phyloP scores from a whole-genome alignment of 2,888 invertebrate species.

The Eustalomyia histrio region DNA sequence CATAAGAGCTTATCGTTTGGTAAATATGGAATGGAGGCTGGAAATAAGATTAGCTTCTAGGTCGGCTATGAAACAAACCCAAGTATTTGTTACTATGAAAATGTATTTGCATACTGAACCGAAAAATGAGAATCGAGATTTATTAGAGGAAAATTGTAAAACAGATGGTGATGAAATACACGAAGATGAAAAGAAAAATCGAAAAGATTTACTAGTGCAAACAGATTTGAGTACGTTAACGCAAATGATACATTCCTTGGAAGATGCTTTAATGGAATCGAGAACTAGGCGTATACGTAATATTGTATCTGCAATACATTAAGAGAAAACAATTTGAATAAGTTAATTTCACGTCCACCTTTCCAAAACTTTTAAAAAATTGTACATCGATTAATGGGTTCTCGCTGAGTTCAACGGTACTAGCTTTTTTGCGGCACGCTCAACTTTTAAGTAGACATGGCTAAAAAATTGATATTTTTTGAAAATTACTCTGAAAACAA shows the following conservation, averaged over 20 bases:
- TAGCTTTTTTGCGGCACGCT: too few relatives aligned
- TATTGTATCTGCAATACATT: constrained; percentile 76
- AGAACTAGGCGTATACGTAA: constrained; percentile 80
- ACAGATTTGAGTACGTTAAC: constrained; percentile 83
- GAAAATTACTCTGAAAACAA: too few relatives aligned
- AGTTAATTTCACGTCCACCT: too few relatives aligned
- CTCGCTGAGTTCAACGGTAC: too few relatives aligned
- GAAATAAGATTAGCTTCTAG: constrained; percentile 84
- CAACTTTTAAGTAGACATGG: too few relatives aligned
- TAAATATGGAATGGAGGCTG: constrained; percentile 85
- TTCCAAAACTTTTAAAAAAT: too few relatives aligned
- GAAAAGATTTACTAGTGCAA: constrained; percentile 80
- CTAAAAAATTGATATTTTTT: too few relatives aligned
- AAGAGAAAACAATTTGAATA: neutral
- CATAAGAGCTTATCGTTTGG: constrained; percentile 74
- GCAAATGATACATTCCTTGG: constrained; percentile 83
- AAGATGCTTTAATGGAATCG: constrained; percentile 83
- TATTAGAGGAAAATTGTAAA: constrained; percentile 68
- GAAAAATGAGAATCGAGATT: constrained; percentile 76
- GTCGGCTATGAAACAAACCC: constrained; percentile 81
- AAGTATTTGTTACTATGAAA: constrained; percentile 83
- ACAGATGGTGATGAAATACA: constrained; percentile 68
- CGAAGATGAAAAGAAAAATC: constrained; percentile 74
- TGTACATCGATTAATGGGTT: too few relatives aligned
- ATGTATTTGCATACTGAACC: constrained; percentile 80